These are phyloP conservation scores for Ostrea denselamellosa DNA, from an alignment of 1,140 invertebrate species.

Conservation along the genomic window DNA sequence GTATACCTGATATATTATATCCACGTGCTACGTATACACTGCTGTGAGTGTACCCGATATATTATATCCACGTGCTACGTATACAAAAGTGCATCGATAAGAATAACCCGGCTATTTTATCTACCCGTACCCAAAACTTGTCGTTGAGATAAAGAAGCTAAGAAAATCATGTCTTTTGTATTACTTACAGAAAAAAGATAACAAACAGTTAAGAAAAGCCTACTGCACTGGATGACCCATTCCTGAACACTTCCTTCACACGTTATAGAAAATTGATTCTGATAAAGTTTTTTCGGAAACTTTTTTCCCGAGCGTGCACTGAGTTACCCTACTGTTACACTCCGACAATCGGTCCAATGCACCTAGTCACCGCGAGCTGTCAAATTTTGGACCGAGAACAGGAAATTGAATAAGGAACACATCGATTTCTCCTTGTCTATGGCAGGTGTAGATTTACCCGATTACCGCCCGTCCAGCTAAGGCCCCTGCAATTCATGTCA, in stretches of 20 bases:
- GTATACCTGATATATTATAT: no score
- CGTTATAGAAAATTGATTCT: background rate
- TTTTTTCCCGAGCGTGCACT: background rate
- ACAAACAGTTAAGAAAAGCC: no score
- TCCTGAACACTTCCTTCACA: background rate
- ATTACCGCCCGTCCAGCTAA: background rate
- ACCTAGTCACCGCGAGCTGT: background rate
- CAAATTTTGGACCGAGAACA: background rate
- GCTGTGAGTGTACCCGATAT: no score
- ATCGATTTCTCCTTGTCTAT: background rate
- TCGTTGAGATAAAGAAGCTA: no score
- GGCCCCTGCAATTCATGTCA: background rate
- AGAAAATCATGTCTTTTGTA: no score
- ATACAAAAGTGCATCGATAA: no score
- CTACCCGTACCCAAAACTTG: no score
- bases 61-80: no score
- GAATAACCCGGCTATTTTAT: no score
- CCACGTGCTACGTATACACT: no score
- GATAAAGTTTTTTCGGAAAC: background rate
- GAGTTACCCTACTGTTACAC: background rate
- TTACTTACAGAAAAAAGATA: no score
- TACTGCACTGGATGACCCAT: background rate
- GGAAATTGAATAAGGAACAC: background rate
- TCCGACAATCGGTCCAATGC: background rate
- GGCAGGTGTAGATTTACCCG: background rate